Evolutionary conservation across 2,888 invertebrate species (phyloP), one percentile per base, ranked within the genome.

Genomic region (Eudasyphora cyanicolor): DNA sequence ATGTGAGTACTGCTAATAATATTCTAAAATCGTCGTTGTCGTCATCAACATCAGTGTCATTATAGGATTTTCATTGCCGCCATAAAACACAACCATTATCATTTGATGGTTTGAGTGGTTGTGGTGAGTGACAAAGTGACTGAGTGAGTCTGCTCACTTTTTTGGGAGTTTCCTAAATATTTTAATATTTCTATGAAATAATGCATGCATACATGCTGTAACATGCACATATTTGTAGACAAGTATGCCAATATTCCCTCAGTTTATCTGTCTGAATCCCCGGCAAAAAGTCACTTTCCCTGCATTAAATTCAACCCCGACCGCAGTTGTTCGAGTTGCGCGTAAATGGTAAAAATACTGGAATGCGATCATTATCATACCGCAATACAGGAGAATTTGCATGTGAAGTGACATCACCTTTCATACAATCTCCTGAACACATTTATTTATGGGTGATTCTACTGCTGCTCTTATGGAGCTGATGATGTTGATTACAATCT

Each of bases 281-380:
- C 45, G n/a, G 10, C 4, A 32, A 32, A 32, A 4, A 32, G 38
- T n/a, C 45, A 45, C 38, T 45, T 45, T 45, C n/a, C 2, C 1
- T n/a, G 12, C 14, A n/a, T n/a, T n/a, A 45, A 38, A 38, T 14
- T 38, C 38, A 3, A 57, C 49, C 71, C 32, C 32, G 45, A 21
- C 35, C 14, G 54, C 8, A 5, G 60, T 51, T 10, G 10, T 24
- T n/a, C n/a, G 57, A 27, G 10, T n/a, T n/a, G 57, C 7, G 12
- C 5, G 51, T 14, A 24, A 14, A 42, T 14, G 67, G 21, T 60
- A 38, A n/a, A 24, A 24, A n/a, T 35, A 38, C 38, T 35, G 19
- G 67, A 38, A 42, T 77, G 57, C 35, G 69, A 76, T 79, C 76
- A 76, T 82, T 82, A 76, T 76, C 74, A 78, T 79, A 79, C 60